Conservation (phyloP, 1,140 invertebrate species). For the Sycophaga agraensis region DNA sequence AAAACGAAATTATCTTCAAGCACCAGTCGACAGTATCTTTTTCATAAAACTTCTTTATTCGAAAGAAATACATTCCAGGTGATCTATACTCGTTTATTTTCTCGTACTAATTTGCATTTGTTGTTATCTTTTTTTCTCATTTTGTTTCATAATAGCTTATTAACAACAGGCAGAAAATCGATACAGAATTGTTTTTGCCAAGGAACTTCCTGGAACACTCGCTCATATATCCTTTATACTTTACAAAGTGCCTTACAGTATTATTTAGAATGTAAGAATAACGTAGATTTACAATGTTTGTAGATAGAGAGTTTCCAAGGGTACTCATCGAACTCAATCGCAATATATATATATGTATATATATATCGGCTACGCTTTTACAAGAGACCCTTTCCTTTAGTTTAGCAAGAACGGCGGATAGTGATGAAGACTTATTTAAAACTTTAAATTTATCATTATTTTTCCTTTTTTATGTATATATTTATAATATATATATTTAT, state of each 20-base stretch:
- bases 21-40: no score
- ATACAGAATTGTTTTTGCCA: not conserved
- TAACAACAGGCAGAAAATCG: not conserved
- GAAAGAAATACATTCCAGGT: conserved; percentile 24
- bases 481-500: conserved; percentile 7
- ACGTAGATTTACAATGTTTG: conserved; percentile 18
- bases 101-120: not conserved
- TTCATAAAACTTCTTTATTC: conserved; percentile 24
- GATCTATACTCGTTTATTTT: not conserved
- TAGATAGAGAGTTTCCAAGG: conserved; percentile 2
- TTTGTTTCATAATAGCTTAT: not conserved
- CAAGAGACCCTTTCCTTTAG: conserved; percentile 11
- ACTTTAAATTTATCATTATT: no score
- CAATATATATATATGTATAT: no score
- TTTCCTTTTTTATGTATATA: no score
- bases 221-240: not conserved
- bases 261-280: conserved; percentile 19
- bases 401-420: conserved; percentile 20
- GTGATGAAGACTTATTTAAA: conserved; percentile 20
- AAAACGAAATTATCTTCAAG: no score
- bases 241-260: conserved; percentile 5
- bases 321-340: conserved; percentile 21
- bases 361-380: conserved; percentile 2
- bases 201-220: not conserved
- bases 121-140: not conserved